Evolutionary conservation across 2,888 invertebrate genomes (phyloP).

Genomic region (Drosophila multiciliata): DNA sequence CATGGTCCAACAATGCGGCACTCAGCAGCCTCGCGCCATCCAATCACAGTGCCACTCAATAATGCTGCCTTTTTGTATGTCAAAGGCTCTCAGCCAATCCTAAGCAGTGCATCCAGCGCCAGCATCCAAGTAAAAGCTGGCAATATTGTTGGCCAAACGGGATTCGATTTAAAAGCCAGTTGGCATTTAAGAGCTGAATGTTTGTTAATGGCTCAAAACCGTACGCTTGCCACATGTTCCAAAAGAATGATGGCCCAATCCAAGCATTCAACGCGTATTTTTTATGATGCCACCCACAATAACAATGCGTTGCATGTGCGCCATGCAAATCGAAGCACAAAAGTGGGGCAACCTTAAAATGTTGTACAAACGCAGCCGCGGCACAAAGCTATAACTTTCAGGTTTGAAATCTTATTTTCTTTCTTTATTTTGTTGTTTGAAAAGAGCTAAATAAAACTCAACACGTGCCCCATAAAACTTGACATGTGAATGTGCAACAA

Average conservation of each 20-base stretch:
- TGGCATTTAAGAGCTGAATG: conserved; percentile 46
- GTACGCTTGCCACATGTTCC: conserved; percentile 13
- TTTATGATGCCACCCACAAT: conserved; percentile 42
- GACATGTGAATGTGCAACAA: conserved; percentile 29
- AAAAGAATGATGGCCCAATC: conserved; percentile 29
- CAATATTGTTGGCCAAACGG: conserved; percentile 25
- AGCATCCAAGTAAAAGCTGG: neutral
- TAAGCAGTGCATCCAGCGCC: conserved; percentile 46
- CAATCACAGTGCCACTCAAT: conserved; percentile 30
- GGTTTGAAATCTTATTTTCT: neutral
- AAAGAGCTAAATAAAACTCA: conserved; percentile 48
- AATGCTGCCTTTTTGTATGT: conserved; percentile 65
- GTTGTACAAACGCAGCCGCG: conserved; percentile 47
- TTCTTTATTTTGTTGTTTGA: neutral
- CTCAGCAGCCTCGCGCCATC: conserved; percentile 1
- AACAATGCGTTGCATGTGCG: conserved; percentile 26
- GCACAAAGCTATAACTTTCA: conserved; percentile 44
- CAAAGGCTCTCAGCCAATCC: conserved; percentile 62
- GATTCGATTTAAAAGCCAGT: conserved; percentile 50
- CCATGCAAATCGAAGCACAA: conserved; percentile 47
- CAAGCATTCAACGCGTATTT: conserved; percentile 31
- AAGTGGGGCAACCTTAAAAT: conserved; percentile 45
- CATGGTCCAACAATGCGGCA: conserved; percentile 40
- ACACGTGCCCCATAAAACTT: conserved; percentile 57
- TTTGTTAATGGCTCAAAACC: conserved; percentile 47